phyloP scores from a whole-genome alignment of 2,113 vertebrate genomes.

The Colossoma macropomum region DNA sequence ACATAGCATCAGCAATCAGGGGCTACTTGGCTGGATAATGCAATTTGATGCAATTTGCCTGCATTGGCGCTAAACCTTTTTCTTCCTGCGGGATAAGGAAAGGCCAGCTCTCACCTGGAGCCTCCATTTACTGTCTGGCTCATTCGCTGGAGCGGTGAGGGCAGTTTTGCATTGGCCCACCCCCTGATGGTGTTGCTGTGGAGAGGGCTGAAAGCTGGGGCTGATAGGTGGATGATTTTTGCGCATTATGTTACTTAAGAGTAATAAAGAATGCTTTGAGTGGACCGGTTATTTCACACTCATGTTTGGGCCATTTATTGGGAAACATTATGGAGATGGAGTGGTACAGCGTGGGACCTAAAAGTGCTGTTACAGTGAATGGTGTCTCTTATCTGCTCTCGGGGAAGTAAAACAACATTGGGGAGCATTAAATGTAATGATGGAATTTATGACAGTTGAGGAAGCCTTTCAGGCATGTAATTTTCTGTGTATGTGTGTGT shows the following conservation, averaged over 20 bases:
- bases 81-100: slow-evolving; percentile 61
- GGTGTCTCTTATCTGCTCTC: neutral
- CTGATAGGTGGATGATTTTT: slow-evolving; percentile 6
- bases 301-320: neutral
- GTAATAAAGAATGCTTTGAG: neutral
- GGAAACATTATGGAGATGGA: neutral
- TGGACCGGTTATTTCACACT: neutral
- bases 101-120: slow-evolving; percentile 60
- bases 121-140: slow-evolving; percentile 62
- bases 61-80: slow-evolving; percentile 56
- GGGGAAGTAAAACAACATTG: neutral
- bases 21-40: slow-evolving; percentile 71
- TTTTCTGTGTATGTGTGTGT: slow-evolving; percentile 1
- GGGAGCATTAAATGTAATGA: neutral
- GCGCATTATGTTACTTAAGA: neutral
- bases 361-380: slow-evolving; percentile 1
- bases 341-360: neutral
- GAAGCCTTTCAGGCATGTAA: slow-evolving; percentile 6
- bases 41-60: slow-evolving; percentile 72
- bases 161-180: slow-evolving; percentile 54
- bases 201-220: neutral
- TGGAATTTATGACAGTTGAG: slow-evolving; percentile 27
- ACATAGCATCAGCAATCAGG: slow-evolving; percentile 71
- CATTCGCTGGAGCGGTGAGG: slow-evolving; percentile 65
- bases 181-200: neutral